phyloP scores from a whole-genome alignment of 2,797 vertebrate genomes.

The Coracias cyanogaster region DNA sequence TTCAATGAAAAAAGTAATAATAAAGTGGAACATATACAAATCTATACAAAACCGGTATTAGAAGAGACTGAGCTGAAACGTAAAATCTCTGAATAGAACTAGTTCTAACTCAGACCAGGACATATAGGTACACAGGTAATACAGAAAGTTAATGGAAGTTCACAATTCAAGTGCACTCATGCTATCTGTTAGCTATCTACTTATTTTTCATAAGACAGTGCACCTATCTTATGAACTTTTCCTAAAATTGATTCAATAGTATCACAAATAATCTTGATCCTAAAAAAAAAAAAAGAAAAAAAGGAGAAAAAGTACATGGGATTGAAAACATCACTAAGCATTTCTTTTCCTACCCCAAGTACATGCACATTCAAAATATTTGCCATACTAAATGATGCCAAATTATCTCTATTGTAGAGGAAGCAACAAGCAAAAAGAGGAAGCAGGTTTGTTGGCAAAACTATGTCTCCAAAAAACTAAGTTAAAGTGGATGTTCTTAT shows the following conservation, averaged over 20 bases:
- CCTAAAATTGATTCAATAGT: neutral
- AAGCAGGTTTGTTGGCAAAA: neutral
- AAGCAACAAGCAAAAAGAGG: neutral
- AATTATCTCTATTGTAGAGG: neutral
- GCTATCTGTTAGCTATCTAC: neutral
- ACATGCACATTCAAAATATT: neutral
- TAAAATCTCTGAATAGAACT: no score
- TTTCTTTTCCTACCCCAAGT: neutral
- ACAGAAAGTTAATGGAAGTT: neutral
- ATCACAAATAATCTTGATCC: neutral
- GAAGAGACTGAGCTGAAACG: no score
- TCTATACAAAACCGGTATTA: no score
- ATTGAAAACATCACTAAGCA: neutral
- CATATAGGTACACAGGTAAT: neutral
- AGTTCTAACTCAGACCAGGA: no score
- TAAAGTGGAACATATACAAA: no score
- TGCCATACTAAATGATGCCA: neutral
- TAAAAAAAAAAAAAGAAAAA: neutral
- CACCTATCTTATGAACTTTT: accelerated
- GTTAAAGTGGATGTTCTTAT: neutral
- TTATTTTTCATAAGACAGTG: neutral
- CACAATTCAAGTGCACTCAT: neutral
- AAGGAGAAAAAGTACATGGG: neutral
- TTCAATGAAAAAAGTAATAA: no score
- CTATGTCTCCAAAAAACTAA: neutral